Conservation (phyloP, 1,140 invertebrate species). For the Tetramorium alpestre region DNA sequence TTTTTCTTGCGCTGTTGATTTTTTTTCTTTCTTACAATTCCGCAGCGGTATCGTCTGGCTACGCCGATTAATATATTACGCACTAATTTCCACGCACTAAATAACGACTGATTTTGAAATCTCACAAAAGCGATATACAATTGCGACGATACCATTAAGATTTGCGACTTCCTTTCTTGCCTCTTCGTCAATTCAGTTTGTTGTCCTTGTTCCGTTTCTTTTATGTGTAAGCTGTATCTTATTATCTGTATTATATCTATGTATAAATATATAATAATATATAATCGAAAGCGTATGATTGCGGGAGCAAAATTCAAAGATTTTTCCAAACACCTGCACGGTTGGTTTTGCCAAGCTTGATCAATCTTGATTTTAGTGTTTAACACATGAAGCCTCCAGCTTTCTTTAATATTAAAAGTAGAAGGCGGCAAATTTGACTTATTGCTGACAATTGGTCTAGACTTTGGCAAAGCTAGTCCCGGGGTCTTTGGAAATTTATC, state of each 20-base stretch:
- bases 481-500: background rate
- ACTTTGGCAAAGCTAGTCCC: background rate
- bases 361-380: conserved; percentile 5
- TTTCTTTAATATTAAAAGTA: background rate
- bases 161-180: conserved; percentile 9
- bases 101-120: conserved; percentile 30
- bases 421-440: background rate
- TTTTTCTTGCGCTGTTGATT: background rate
- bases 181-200: conserved; percentile 1
- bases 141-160: conserved; percentile 60
- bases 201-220: conserved; percentile 47
- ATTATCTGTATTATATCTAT: background rate
- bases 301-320: conserved; percentile 4
- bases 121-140: conserved; percentile 43
- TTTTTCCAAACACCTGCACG: background rate
- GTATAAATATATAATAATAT: conserved; percentile 48
- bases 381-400: background rate
- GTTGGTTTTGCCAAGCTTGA: background rate
- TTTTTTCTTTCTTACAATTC: conserved; percentile 7
- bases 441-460: background rate
- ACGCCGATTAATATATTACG: conserved; percentile 48
- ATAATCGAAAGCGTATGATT: conserved; percentile 17
- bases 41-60: conserved; percentile 36
- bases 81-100: conserved; percentile 51
- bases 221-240: conserved; percentile 14